Conservation (phyloP, 2,113 vertebrate species). For the Mandrillus leucophaeus region DNA sequence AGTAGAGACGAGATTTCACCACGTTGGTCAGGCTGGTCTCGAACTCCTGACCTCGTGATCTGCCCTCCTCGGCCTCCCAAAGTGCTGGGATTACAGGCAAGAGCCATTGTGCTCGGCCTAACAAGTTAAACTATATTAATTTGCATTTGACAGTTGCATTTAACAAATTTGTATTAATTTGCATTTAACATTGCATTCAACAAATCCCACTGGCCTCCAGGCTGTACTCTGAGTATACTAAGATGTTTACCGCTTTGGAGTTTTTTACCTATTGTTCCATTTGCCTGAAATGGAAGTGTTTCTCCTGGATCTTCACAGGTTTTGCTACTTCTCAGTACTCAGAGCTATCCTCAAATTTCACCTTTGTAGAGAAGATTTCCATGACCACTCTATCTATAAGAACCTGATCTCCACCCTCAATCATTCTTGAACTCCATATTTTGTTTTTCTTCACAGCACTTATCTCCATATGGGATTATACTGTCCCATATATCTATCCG, state of each 20-base stretch:
- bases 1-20: too few relatives aligned
- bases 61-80: too few relatives aligned
- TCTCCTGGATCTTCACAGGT: neutral
- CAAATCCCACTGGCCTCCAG: neutral
- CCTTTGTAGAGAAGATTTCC: neutral
- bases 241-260: neutral
- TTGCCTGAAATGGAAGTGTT: neutral
- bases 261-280: neutral
- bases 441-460: neutral
- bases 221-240: too few relatives aligned
- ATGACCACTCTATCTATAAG: neutral
- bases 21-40: too few relatives aligned
- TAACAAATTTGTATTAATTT: too few relatives aligned
- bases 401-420: neutral
- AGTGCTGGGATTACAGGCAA: too few relatives aligned
- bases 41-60: too few relatives aligned
- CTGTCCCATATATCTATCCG: neutral
- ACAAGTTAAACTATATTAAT: too few relatives aligned
- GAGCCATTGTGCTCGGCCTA: too few relatives aligned
- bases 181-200: neutral
- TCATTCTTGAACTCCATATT: neutral
- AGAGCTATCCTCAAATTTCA: neutral
- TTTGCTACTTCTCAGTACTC: neutral
- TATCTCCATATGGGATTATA: neutral
- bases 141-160: too few relatives aligned